Conservation (phyloP, 2,888 invertebrate genomes). For the Epinotia ramella region DNA sequence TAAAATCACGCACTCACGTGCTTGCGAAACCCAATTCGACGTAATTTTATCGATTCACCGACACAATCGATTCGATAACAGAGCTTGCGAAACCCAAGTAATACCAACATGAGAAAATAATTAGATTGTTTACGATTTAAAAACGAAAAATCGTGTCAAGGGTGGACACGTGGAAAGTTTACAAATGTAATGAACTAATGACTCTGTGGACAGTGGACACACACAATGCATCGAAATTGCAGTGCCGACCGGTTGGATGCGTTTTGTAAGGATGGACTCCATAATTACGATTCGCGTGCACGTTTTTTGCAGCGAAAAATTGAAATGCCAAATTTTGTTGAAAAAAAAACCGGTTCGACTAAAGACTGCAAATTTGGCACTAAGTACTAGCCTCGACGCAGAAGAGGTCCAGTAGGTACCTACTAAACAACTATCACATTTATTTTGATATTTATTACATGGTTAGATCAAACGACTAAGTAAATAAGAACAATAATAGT, state of each 20-base stretch:
- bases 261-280: constrained; percentile 25
- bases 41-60: constrained; percentile 60
- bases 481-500: too few species aligned
- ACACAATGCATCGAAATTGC: constrained; percentile 25
- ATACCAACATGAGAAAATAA: constrained; percentile 55
- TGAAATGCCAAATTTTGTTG: constrained; percentile 9
- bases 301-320: constrained; percentile 15
- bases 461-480: too few species aligned
- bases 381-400: neutral
- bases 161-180: constrained; percentile 49
- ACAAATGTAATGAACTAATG: constrained; percentile 37
- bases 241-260: constrained; percentile 34
- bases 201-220: constrained; percentile 5
- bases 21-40: constrained; percentile 70
- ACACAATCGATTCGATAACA: constrained; percentile 63
- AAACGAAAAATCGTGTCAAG: constrained; percentile 73
- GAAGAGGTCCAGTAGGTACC: too few species aligned
- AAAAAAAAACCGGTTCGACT: constrained; percentile 15
- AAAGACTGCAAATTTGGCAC: constrained; percentile 6
- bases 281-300: constrained; percentile 30
- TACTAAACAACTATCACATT: too few species aligned
- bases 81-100: constrained; percentile 62
- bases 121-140: constrained; percentile 57
- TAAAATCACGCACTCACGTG: constrained; percentile 47
- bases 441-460: too few species aligned